These are phyloP conservation scores for Erithacus rubecula DNA, from an alignment of 2,797 vertebrate genomes.

Conservation along the genomic window DNA sequence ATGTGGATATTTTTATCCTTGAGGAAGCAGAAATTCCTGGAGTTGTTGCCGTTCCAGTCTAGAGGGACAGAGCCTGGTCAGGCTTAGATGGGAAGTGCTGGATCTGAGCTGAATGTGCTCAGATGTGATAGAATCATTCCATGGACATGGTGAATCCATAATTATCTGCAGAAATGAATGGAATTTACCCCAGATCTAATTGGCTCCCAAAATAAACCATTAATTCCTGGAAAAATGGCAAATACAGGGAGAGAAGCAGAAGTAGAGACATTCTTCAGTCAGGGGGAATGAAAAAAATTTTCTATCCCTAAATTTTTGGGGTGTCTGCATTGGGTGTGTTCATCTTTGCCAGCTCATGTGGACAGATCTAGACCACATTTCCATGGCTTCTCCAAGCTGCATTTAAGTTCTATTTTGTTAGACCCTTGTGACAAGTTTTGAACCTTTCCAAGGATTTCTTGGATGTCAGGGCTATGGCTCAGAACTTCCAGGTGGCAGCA, in stretches of 20 bases:
- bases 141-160: rapidly evolving
- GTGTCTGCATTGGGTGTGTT: too few relatives aligned
- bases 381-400: background rate
- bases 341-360: rapidly evolving
- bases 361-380: background rate
- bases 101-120: background rate
- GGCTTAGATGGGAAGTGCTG: background rate
- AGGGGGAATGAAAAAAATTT: background rate
- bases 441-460: background rate
- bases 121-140: background rate
- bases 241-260: too few relatives aligned
- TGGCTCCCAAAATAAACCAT: background rate
- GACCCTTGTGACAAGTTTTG: background rate
- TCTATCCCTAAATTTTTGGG: background rate
- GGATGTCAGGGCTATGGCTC: background rate
- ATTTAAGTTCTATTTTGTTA: background rate
- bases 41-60: too few relatives aligned
- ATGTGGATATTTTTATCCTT: too few relatives aligned
- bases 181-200: background rate
- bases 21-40: too few relatives aligned
- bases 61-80: background rate
- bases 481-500: background rate
- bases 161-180: rapidly evolving
- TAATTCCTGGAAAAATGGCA: background rate
- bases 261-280: too few relatives aligned